Conservation (phyloP, 2,888 invertebrate species). For the Caenorhabditis zanzibari region DNA sequence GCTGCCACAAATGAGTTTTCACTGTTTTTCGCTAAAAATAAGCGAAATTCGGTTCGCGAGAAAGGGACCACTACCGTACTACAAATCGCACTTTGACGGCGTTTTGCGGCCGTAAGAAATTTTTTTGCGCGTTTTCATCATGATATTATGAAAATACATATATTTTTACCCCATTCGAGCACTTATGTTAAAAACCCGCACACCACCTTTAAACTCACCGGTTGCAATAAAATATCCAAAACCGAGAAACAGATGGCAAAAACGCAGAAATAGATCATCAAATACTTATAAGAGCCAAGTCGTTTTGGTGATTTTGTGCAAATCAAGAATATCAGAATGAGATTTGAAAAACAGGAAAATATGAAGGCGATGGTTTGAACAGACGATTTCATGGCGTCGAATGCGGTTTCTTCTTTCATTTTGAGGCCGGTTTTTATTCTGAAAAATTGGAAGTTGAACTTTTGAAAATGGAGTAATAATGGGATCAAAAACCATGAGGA, state of each 20-base stretch:
- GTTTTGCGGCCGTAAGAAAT: too few relatives aligned
- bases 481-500: too few relatives aligned
- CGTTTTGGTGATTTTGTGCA: slow-evolving; percentile 37
- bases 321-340: slow-evolving; percentile 15
- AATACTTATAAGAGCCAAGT: slow-evolving; percentile 44
- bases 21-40: too few relatives aligned
- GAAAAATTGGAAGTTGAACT: background rate
- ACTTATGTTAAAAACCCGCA: too few relatives aligned
- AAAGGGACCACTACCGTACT: too few relatives aligned
- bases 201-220: slow-evolving; percentile 32
- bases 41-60: too few relatives aligned
- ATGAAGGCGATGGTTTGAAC: background rate
- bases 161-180: too few relatives aligned
- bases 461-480: too few relatives aligned
- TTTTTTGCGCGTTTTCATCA: too few relatives aligned
- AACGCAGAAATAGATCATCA: slow-evolving; percentile 9
- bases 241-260: slow-evolving; percentile 10
- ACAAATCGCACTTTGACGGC: too few relatives aligned
- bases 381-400: slow-evolving; percentile 34
- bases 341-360: slow-evolving; percentile 8
- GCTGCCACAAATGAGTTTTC: too few relatives aligned
- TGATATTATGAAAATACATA: too few relatives aligned
- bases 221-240: slow-evolving; percentile 24
- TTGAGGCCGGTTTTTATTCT: background rate
- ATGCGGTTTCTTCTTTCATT: slow-evolving; percentile 17